phyloP scores from a whole-genome alignment of 2,888 invertebrate genomes.

The Aethes cnicana region DNA sequence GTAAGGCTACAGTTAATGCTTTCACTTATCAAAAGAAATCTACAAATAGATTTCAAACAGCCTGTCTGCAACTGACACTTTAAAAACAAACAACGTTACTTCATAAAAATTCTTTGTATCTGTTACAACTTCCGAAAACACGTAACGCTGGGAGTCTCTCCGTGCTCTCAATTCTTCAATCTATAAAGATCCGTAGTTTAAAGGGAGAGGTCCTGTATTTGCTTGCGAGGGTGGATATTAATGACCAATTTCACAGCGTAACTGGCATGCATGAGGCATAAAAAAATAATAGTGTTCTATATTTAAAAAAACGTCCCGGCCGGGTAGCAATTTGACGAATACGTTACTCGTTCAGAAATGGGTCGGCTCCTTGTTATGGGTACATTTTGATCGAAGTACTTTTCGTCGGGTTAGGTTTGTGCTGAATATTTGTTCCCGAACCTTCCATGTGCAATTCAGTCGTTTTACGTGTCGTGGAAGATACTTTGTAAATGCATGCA shows the following conservation, averaged over 20 bases:
- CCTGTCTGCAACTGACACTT: constrained; percentile 43
- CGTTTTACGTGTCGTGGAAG: too few relatives aligned
- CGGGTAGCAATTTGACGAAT: constrained; percentile 2
- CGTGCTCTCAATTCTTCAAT: constrained; percentile 30
- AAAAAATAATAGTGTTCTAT: constrained; percentile 20
- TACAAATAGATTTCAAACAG: constrained; percentile 18
- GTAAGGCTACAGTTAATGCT: too few relatives aligned
- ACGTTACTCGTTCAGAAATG: constrained; percentile 5
- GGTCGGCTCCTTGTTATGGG: neutral
- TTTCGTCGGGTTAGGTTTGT: neutral
- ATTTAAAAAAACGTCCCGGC: constrained; percentile 25
- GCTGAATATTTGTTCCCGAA: neutral
- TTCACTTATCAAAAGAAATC: constrained; percentile 11
- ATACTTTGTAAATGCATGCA: too few relatives aligned
- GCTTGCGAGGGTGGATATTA: constrained; percentile 33
- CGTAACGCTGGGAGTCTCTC: constrained; percentile 48
- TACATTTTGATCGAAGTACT: neutral
- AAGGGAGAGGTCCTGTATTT: constrained; percentile 36
- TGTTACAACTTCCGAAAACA: constrained; percentile 65
- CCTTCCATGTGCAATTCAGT: too few relatives aligned
- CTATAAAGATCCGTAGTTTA: constrained; percentile 39
- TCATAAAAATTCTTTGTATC: constrained; percentile 69
- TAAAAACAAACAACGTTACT: constrained; percentile 70
- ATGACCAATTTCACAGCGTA: constrained; percentile 44
- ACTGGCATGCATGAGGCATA: constrained; percentile 25